Evolutionary conservation across 2,888 invertebrate species (phyloP).

Genomic region (Meiosimyza platycephala): DNA sequence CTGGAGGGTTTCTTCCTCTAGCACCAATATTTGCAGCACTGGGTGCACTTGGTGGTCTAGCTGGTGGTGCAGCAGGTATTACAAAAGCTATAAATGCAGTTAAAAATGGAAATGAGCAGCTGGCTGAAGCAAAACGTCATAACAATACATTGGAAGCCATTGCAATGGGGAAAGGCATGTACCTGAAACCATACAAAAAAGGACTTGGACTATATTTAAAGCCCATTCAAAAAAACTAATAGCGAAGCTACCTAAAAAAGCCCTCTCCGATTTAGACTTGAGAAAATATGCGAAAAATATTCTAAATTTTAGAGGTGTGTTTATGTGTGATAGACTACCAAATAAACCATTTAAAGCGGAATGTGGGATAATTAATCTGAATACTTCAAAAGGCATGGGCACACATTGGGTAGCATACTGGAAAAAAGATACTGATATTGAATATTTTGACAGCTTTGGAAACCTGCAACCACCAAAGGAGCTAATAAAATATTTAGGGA

Average conservation of each 20-base stretch:
- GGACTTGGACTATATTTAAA: constrained; percentile 38
- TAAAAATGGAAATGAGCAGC: constrained; percentile 52
- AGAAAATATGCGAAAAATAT: constrained; percentile 25
- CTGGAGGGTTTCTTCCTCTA: constrained; percentile 55
- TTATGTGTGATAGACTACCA: constrained; percentile 40
- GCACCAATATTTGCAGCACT: constrained; percentile 60
- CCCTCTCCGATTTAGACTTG: constrained; percentile 51
- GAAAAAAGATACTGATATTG: constrained; percentile 51
- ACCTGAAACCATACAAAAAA: constrained; percentile 51
- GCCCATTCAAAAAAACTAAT: constrained; percentile 48
- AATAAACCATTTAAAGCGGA: constrained; percentile 21
- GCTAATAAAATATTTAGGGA: constrained; percentile 50
- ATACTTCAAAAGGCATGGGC: constrained; percentile 48
- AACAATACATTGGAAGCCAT: too few species aligned
- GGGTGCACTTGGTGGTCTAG: constrained; percentile 45
- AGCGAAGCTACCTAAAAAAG: constrained; percentile 49
- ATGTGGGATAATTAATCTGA: constrained; percentile 48
- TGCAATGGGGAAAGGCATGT: constrained; percentile 50
- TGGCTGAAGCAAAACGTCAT: constrained; percentile 50
- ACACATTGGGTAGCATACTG: constrained; percentile 62
- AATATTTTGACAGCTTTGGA: constrained; percentile 63
- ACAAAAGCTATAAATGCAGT: constrained; percentile 58
- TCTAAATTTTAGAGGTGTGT: constrained; percentile 54
- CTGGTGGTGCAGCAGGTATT: constrained; percentile 54
- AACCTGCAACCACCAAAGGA: constrained; percentile 56